A percentile compares a stretch with the other conserved stretches of the same genome.
These are phyloP conservation scores for Drosophila lowei DNA, from an alignment of 1,140 invertebrate species.

Conservation along the genomic window DNA sequence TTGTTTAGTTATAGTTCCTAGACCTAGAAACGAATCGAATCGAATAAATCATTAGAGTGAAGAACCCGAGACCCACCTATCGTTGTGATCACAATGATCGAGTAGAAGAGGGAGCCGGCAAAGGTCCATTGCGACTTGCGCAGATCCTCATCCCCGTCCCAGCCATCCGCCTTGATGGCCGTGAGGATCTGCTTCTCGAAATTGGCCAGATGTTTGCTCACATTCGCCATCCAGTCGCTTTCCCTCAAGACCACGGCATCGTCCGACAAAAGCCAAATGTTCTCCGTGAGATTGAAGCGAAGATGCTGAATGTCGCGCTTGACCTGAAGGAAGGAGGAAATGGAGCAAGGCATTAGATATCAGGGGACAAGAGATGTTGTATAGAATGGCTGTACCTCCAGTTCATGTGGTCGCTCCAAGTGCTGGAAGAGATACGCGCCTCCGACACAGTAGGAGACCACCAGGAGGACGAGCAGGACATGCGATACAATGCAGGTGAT, in stretches of 20 bases:
- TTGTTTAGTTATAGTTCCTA: slow-evolving; percentile 4
- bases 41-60: slow-evolving; percentile 34
- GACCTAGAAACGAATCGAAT: slow-evolving; percentile 37
- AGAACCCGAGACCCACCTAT: slow-evolving; percentile 87
- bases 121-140: slow-evolving; percentile 94
- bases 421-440: slow-evolving; percentile 93
- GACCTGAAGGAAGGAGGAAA: slow-evolving; percentile 84
- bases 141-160: slow-evolving; percentile 93
- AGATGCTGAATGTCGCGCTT: slow-evolving; percentile 90
- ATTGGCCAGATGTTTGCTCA: slow-evolving; percentile 83
- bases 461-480: slow-evolving; percentile 91
- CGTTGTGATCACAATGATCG: slow-evolving; percentile 98
- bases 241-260: slow-evolving; percentile 70
- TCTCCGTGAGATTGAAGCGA: slow-evolving; percentile 89
- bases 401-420: slow-evolving; percentile 91
- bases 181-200: slow-evolving; percentile 93
- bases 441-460: slow-evolving; percentile 93
- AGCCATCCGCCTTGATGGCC: slow-evolving; percentile 94
- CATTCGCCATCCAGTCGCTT: slow-evolving; percentile 72
- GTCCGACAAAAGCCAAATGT: slow-evolving; percentile 91
- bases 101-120: slow-evolving; percentile 96
- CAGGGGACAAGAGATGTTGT: not conserved
- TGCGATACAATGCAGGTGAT: slow-evolving; percentile 94
- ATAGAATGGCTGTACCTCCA: slow-evolving; percentile 84
- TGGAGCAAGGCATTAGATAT: not conserved